These are phyloP conservation scores for Tetrax tetrax DNA, from an alignment of 2,113 vertebrate genomes.

Conservation along the genomic window DNA sequence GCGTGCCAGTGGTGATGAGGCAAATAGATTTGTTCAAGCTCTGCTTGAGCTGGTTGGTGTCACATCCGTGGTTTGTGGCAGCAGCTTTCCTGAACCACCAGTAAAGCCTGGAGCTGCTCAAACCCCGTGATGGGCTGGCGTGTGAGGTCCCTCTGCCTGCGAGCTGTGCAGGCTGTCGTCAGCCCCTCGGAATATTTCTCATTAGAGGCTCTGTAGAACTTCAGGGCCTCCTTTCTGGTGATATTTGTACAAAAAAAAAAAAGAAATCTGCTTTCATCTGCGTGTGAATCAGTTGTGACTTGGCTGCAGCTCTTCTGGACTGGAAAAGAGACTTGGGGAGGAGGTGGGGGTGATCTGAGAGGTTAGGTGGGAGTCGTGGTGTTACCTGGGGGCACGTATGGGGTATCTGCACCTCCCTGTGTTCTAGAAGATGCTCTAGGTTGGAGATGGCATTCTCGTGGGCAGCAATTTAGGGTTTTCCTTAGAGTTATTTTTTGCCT, in stretches of 20 bases:
- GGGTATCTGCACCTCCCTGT: background rate
- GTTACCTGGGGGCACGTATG: background rate
- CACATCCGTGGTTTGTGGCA: background rate
- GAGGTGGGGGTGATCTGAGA: background rate
- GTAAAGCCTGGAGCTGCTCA: background rate
- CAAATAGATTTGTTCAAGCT: background rate
- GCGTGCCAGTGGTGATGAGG: background rate
- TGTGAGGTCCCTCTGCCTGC: background rate
- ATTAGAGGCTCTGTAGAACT: background rate
- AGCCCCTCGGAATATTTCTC: background rate
- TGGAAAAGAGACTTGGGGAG: background rate
- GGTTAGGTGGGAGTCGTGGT: background rate
- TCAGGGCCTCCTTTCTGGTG: background rate
- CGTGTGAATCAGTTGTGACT: background rate
- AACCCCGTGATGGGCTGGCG: rapidly evolving
- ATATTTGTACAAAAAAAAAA: background rate
- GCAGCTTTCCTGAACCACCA: background rate
- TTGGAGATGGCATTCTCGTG: background rate
- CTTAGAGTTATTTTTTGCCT: background rate
- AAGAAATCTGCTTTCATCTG: background rate
- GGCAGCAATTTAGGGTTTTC: background rate
- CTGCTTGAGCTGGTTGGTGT: background rate
- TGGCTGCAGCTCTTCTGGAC: rapidly evolving
- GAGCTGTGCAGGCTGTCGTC: background rate
- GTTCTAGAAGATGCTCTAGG: background rate